A percentile compares a stretch with the other conserved stretches of the same genome.
phyloP scores from a whole-genome alignment of 2,888 invertebrate species.

The Watsonalla cultraria region DNA sequence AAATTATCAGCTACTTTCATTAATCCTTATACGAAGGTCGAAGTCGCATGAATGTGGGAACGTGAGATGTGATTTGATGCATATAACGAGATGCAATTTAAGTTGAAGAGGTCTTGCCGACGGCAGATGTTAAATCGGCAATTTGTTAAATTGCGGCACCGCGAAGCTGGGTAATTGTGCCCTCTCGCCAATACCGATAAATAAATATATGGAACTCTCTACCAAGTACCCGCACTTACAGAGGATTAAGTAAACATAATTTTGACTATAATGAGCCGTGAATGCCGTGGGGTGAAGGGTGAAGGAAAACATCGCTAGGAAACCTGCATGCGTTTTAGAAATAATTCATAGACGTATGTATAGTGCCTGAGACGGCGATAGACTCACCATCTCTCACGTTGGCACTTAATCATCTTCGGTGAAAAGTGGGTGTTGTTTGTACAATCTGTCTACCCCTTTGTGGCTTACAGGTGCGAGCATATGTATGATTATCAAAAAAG shows the following conservation, averaged over 20 bases:
- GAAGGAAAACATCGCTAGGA: too few species aligned
- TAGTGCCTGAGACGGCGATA: too few species aligned
- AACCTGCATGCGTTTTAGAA: too few species aligned
- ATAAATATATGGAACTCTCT: constrained; percentile 49
- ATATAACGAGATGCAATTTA: constrained; percentile 64
- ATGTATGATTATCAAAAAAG: too few species aligned
- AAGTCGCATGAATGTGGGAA: constrained; percentile 9
- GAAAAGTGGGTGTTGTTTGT: too few species aligned
- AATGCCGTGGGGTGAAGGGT: too few species aligned
- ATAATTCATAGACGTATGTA: too few species aligned
- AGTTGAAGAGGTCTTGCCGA: constrained; percentile 48
- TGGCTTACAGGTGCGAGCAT: too few species aligned
- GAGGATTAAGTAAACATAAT: neutral
- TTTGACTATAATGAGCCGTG: neutral
- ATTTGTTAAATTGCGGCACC: constrained; percentile 71
- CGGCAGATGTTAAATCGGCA: constrained; percentile 64
- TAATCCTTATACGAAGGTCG: neutral
- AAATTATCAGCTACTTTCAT: neutral
- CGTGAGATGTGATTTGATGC: constrained; percentile 43
- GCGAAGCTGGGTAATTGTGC: constrained; percentile 60
- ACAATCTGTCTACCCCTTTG: too few species aligned
- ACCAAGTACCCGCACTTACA: neutral
- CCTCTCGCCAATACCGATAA: constrained; percentile 55
- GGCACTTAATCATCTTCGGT: too few species aligned
- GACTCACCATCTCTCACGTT: too few species aligned